These are phyloP conservation scores for Acanthosepion pharaonis DNA, from an alignment of 2,888 invertebrate species.

Conservation along the genomic window DNA sequence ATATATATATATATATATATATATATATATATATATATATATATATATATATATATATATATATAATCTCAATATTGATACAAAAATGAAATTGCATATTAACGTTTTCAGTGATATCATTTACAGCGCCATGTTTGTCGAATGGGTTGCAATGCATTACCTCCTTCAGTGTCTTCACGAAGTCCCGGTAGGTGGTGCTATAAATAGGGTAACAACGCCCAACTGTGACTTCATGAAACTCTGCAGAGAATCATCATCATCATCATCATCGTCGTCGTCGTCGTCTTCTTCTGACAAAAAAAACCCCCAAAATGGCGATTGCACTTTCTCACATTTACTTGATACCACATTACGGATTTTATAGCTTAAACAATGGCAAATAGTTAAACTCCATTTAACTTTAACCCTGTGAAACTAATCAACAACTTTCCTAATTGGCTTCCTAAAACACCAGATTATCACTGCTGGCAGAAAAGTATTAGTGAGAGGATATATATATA, in stretches of 20 bases:
- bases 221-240: slow-evolving; percentile 33
- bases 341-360: not conserved
- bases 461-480: no score
- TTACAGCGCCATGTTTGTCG: not conserved
- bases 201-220: slow-evolving; percentile 3
- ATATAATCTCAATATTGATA: no score
- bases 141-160: not conserved
- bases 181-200: slow-evolving; percentile 33
- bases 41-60: no score
- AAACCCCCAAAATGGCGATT: not conserved
- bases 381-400: no score
- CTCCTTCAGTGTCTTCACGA: slow-evolving; percentile 33
- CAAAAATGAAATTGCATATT: no score
- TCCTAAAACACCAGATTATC: no score
- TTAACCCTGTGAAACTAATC: not conserved
- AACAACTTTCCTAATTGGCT: not conserved
- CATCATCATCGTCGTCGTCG: not conserved
- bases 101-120: not conserved
- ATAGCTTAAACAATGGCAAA: no score
- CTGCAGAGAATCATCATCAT: not conserved
- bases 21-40: no score
- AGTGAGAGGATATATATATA: no score
- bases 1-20: no score
- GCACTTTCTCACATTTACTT: not conserved
- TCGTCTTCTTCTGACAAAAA: not conserved